These are phyloP conservation scores for Periophthalmodon schlosseri DNA, from an alignment of 2,113 vertebrate genomes.

Conservation along the genomic window DNA sequence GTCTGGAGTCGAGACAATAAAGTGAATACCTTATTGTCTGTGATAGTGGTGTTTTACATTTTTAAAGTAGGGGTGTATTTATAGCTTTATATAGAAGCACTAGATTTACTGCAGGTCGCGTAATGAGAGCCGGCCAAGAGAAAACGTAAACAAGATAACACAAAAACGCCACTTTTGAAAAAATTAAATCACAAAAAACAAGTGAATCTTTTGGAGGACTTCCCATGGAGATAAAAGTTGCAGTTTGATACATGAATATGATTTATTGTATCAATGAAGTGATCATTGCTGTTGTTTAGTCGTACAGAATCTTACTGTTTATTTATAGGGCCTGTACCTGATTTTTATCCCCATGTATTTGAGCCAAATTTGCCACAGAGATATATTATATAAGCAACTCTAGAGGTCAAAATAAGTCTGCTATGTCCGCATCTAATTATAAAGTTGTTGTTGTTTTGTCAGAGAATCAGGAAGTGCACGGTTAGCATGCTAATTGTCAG, in stretches of 20 bases:
- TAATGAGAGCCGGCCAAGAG: conserved; percentile 6
- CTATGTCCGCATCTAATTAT: too few relatives aligned
- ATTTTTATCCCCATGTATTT: too few relatives aligned
- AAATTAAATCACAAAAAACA: not conserved
- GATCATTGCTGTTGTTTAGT: not conserved
- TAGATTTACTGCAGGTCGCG: not conserved
- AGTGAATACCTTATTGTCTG: conserved; percentile 24
- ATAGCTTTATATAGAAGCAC: not conserved
- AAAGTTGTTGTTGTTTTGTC: too few relatives aligned
- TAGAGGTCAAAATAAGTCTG: too few relatives aligned
- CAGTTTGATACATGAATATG: not conserved
- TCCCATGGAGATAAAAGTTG: not conserved
- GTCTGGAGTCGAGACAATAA: conserved; percentile 24
- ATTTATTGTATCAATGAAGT: too few relatives aligned
- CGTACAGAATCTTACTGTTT: too few relatives aligned
- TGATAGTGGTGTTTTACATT: conserved; percentile 2
- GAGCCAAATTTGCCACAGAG: too few relatives aligned
- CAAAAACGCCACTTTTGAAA: not conserved
- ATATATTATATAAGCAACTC: too few relatives aligned
- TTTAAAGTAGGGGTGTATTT: conserved; percentile 1
- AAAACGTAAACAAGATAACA: not conserved
- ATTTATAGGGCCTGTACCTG: too few relatives aligned
- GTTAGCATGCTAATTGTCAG: too few relatives aligned
- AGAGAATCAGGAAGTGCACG: too few relatives aligned
- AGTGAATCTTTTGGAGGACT: not conserved